Evolutionary conservation across 2,113 vertebrate genomes (phyloP).

Genomic region (Malurus alboscapulatus): DNA sequence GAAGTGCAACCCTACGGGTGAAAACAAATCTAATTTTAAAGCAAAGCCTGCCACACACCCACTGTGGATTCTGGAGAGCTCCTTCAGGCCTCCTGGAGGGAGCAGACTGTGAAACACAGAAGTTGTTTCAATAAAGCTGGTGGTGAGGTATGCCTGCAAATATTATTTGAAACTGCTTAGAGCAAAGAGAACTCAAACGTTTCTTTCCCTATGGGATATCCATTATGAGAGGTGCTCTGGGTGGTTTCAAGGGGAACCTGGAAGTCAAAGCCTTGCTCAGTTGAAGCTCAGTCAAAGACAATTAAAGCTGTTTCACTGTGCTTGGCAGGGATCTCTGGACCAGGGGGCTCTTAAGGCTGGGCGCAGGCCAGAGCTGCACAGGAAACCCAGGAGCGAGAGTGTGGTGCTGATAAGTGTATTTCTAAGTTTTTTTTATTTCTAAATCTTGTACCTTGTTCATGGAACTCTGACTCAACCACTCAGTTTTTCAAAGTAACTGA

Average conservation of each 20-base stretch:
- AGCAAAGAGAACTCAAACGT: background rate
- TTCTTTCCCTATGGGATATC: background rate
- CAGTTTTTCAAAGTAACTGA: background rate
- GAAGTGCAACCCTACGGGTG: background rate
- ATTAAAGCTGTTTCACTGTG: fast-evolving
- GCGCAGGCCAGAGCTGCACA: fast-evolving
- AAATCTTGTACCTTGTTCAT: background rate
- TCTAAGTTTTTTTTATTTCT: background rate
- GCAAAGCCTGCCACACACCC: background rate
- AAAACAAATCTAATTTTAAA: background rate
- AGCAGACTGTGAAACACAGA: background rate
- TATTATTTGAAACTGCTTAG: background rate
- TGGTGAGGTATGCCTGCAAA: background rate
- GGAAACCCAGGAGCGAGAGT: background rate
- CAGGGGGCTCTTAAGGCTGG: fast-evolving
- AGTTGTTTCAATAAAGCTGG: background rate
- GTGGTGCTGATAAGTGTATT: background rate
- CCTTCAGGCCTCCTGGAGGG: background rate
- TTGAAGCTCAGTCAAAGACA: background rate
- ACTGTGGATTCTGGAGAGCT: background rate
- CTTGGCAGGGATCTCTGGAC: fast-evolving
- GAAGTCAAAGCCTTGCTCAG: background rate
- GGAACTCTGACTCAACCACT: background rate
- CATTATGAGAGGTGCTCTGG: background rate
- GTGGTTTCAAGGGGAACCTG: background rate